Percentiles rank a stretch among this genome's conserved stretches.
These are phyloP conservation scores for Dorcus parallelipipedus DNA, from an alignment of 2,888 invertebrate genomes.

Conservation along the genomic window DNA sequence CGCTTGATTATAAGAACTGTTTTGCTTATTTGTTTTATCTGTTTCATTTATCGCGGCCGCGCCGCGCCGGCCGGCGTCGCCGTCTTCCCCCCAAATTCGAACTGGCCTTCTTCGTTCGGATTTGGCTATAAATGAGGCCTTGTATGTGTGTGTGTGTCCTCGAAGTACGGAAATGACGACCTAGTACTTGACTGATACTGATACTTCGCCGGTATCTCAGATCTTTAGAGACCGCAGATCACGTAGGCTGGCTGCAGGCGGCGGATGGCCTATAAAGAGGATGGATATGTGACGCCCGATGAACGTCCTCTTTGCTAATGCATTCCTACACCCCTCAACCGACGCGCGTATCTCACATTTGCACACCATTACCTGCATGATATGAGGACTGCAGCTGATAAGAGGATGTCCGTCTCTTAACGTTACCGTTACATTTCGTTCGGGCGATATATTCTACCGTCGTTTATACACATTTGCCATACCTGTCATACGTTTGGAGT, in stretches of 20 bases:
- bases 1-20: constrained; percentile 23
- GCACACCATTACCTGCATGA: constrained; percentile 48
- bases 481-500: too few relatives aligned
- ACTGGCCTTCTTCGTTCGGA: too few relatives aligned
- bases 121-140: too few relatives aligned
- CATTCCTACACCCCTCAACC: not conserved
- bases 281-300: not conserved
- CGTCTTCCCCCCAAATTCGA: too few relatives aligned
- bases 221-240: constrained; percentile 3
- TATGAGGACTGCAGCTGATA: constrained; percentile 36
- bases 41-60: constrained; percentile 18
- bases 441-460: too few relatives aligned
- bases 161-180: not conserved
- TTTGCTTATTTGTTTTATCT: constrained; percentile 24
- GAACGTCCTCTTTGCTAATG: not conserved
- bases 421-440: not conserved
- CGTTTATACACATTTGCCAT: too few relatives aligned
- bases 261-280: constrained; percentile 6
- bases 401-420: constrained; percentile 19
- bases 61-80: too few relatives aligned
- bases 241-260: not conserved
- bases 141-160: not conserved
- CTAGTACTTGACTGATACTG: constrained; percentile 1
- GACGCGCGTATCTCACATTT: constrained; percentile 42
- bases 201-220: constrained; percentile 1